These are phyloP conservation scores for Macrostomum lignano DNA, from an alignment of 1,140 invertebrate genomes.

Conservation along the genomic window DNA sequence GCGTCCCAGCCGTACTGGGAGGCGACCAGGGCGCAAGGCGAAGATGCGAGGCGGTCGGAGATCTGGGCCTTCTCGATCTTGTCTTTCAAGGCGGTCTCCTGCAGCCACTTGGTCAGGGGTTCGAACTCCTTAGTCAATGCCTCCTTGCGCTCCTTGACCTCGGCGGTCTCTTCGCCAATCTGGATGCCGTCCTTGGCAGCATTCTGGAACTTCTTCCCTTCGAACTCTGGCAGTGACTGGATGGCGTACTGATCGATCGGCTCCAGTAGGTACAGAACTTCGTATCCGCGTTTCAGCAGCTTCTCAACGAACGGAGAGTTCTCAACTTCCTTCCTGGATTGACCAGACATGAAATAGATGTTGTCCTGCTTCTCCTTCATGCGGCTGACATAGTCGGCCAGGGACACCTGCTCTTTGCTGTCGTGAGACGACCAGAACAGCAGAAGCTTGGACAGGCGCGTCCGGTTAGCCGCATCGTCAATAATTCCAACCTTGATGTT, in stretches of 20 bases:
- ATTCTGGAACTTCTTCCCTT: conserved; percentile 97
- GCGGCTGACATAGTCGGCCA: conserved; percentile 62
- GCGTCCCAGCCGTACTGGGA: conserved; percentile 83
- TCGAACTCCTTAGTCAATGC: conserved; percentile 28
- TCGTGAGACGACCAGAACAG: conserved; percentile 58
- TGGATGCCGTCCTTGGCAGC: conserved; percentile 88
- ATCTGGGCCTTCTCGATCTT: conserved; percentile 38
- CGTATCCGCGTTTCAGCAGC: conserved; percentile 66
- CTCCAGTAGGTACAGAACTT: conserved; percentile 75
- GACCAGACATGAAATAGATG: conserved; percentile 83
- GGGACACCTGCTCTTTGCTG: conserved; percentile 37
- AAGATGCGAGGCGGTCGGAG: conserved; percentile 60
- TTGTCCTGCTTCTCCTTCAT: conserved; percentile 84
- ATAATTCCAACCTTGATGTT: conserved; percentile 80
- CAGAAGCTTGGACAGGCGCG: conserved; percentile 67
- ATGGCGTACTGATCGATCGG: conserved; percentile 94
- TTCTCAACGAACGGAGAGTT: conserved; percentile 81
- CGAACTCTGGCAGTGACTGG: conserved; percentile 83
- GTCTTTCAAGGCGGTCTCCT: conserved; percentile 53
- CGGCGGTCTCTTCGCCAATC: conserved; percentile 41
- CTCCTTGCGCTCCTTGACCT: conserved; percentile 5
- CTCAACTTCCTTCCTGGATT: conserved; percentile 49
- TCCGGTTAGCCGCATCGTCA: conserved; percentile 82
- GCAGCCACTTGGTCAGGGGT: conserved; percentile 64
- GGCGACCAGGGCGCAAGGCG: conserved; percentile 82